Evolutionary conservation across 2,888 invertebrate species (phyloP), one percentile per base, ranked within the genome.

Genomic region (Heliothis peltigera): DNA sequence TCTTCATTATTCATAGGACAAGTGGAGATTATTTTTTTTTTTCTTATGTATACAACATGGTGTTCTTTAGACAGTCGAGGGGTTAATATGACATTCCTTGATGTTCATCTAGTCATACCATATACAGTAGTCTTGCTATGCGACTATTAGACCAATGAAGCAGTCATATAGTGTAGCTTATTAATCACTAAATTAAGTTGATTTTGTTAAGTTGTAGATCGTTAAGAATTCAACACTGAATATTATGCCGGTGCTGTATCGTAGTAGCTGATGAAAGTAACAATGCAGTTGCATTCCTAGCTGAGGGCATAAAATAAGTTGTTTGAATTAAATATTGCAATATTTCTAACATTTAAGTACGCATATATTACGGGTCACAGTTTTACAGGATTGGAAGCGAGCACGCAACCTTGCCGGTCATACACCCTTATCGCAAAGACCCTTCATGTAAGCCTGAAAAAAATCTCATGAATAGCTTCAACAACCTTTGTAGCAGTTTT

Each of bases 361-460:
- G 52, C 68, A 74, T 47, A 61, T 48, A 44, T 60, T 57, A 64
- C 49, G 64, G 54, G 58, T 56, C 65, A 62, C 32, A 25, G 51
- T 56, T 62, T 32, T 44, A 52, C 44, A 58, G 70, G 61, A 74
- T 52, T 58, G 63, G 54, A 59, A 19, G 25, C 21, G 25, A 58
- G n/a, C 73, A 74, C 65, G 77, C 73, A 62, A 70, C 51, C 19
- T 43, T 17, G 12, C 0, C 15, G 46, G 66, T 51, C 47, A 53
- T 75, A 75, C 46, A 59, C 51, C 69, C 44, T 39, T 39, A 21
- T 28, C 10, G 18, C 15, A 39, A 43, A 12, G 18, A 39, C 49
- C 46, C 7, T 35, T 12, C 18, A 15, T 17, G 18, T 42, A 7
- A 25, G 4, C 19, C 8, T 19, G 44, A 46, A 46, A 64, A 52